A percentile compares a stretch with the other conserved stretches of the same genome.
Evolutionary conservation across 2,113 vertebrate species (phyloP).

Genomic region (Heterocephalus glaber): DNA sequence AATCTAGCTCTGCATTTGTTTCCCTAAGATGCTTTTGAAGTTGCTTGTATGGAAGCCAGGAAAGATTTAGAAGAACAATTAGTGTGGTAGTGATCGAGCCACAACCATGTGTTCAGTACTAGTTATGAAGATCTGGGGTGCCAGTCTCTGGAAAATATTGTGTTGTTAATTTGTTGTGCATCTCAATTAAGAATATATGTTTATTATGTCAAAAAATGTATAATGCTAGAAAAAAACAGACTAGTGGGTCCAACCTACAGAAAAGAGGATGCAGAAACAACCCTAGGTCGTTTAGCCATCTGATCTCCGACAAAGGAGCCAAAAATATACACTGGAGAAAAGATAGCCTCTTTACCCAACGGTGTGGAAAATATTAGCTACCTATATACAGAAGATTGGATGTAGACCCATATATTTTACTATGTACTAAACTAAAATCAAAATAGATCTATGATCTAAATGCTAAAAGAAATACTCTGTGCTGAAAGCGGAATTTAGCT

Average conservation of each 20-base stretch:
- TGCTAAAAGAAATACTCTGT: background rate
- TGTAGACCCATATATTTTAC: background rate
- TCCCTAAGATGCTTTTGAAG: conserved; percentile 15
- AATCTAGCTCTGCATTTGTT: background rate
- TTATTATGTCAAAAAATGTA: background rate
- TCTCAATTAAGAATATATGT: background rate
- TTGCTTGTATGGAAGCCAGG: background rate
- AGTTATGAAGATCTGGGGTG: background rate
- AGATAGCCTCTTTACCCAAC: background rate
- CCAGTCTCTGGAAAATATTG: background rate
- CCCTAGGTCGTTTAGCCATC: background rate
- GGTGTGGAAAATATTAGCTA: background rate
- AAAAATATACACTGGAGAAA: background rate
- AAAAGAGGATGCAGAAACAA: background rate
- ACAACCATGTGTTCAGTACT: background rate
- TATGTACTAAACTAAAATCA: background rate
- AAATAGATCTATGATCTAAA: background rate
- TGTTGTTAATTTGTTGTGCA: background rate
- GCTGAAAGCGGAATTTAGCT: background rate
- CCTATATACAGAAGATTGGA: no score
- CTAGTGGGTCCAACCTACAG: background rate
- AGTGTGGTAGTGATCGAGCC: background rate
- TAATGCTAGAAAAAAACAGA: background rate
- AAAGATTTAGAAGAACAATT: background rate
- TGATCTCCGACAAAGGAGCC: background rate